Percentiles rank a stretch among this genome's conserved stretches.
Conservation (phyloP, 2,797 vertebrate species). For the Scolopax bukidnonensis region DNA sequence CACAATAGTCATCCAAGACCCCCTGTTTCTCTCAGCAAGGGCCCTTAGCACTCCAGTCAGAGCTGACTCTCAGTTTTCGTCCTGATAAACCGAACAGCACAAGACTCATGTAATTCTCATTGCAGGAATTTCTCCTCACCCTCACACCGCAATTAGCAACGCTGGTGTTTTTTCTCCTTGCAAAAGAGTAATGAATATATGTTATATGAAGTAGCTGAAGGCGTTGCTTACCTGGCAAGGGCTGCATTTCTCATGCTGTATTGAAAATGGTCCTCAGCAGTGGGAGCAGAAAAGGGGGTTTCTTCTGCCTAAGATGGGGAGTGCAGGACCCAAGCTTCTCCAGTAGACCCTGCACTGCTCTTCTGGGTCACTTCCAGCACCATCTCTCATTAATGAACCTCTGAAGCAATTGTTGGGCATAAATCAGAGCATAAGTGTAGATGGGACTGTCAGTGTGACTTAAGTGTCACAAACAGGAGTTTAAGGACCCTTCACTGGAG, state of each 20-base stretch:
- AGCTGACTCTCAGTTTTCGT: not conserved
- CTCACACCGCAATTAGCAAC: not conserved
- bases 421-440: not conserved
- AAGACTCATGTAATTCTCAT: not conserved
- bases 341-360: rapidly evolving
- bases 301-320: not conserved
- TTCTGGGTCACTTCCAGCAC: not conserved
- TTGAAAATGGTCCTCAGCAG: not conserved
- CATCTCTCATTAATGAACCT: not conserved
- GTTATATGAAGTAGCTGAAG: not conserved
- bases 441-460: not conserved
- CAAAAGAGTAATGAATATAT: not conserved
- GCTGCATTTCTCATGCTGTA: not conserved
- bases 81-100: not conserved
- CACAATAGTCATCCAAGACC: not conserved
- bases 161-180: not conserved
- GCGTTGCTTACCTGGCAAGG: not conserved
- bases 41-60: not conserved
- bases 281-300: not conserved
- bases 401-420: not conserved
- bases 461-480: not conserved
- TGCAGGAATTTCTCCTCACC: not conserved
- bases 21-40: not conserved
- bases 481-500: not conserved
- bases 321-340: not conserved